These are phyloP conservation scores for Apteryx mantelli DNA, from an alignment of 2,113 vertebrate species.

Conservation along the genomic window DNA sequence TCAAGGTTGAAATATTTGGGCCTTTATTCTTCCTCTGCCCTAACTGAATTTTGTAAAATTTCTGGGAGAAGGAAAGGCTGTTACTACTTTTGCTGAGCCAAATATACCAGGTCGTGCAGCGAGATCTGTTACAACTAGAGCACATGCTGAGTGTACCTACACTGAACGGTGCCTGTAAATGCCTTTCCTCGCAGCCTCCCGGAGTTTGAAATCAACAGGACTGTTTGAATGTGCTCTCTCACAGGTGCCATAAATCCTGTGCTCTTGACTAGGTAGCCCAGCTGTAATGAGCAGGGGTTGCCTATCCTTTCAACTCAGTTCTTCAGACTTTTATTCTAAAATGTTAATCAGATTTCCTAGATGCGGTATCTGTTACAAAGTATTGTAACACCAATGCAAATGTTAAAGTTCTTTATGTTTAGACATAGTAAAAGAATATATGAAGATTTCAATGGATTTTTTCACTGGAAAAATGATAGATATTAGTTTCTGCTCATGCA, in stretches of 20 bases:
- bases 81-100: not conserved
- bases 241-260: not conserved
- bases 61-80: not conserved
- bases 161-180: not conserved
- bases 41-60: not conserved
- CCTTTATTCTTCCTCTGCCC: conserved; percentile 5
- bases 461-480: not conserved
- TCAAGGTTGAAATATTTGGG: conserved; percentile 33
- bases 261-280: not conserved
- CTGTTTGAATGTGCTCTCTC: not conserved
- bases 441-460: not conserved
- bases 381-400: not conserved
- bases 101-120: not conserved
- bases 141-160: not conserved
- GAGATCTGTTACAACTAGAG: not conserved
- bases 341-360: not conserved
- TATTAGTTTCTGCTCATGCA: not conserved
- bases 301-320: not conserved
- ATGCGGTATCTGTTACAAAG: not conserved
- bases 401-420: not conserved
- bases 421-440: not conserved
- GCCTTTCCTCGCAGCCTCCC: not conserved
- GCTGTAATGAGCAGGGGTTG: not conserved
- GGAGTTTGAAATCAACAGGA: not conserved
- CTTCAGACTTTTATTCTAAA: not conserved